Evolutionary conservation across 2,797 vertebrate genomes (phyloP).

Genomic region (Melanotaenia parkinsoni): DNA sequence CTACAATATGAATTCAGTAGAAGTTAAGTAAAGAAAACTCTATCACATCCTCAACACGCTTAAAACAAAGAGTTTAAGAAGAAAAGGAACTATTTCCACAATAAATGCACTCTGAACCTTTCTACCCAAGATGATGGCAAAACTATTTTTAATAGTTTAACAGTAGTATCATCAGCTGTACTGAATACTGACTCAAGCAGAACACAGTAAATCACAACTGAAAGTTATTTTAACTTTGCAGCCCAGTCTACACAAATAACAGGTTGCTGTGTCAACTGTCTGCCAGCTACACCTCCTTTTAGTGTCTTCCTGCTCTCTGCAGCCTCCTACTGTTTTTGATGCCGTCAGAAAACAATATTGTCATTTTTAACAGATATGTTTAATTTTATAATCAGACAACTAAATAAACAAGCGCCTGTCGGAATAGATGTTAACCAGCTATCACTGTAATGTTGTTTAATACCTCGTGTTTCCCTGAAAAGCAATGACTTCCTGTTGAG

Average conservation of each 20-base stretch:
- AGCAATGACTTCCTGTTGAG: conserved; percentile 1
- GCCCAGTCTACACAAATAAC: not conserved
- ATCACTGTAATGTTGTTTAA: not conserved
- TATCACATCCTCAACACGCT: not conserved
- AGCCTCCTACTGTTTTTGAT: not conserved
- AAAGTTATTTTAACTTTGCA: not conserved
- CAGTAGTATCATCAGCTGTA: too few relatives aligned
- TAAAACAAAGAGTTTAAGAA: not conserved
- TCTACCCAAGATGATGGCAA: too few relatives aligned
- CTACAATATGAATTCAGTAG: not conserved
- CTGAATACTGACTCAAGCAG: too few relatives aligned
- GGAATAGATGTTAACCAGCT: not conserved
- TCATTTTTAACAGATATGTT: not conserved
- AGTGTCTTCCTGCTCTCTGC: not conserved
- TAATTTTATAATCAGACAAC: not conserved
- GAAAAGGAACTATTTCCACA: not conserved
- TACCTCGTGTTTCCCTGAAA: not conserved
- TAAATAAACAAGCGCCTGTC: not conserved
- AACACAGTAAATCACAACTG: not conserved
- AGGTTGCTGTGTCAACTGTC: not conserved
- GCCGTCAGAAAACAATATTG: not conserved
- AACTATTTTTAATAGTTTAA: too few relatives aligned
- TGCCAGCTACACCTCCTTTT: not conserved
- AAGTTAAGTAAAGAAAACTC: not conserved
- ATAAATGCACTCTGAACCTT: too few relatives aligned